A percentile compares a stretch with the other conserved stretches of the same genome.
phyloP scores from a whole-genome alignment of 2,113 vertebrate genomes.

The Stigmatopora argus region DNA sequence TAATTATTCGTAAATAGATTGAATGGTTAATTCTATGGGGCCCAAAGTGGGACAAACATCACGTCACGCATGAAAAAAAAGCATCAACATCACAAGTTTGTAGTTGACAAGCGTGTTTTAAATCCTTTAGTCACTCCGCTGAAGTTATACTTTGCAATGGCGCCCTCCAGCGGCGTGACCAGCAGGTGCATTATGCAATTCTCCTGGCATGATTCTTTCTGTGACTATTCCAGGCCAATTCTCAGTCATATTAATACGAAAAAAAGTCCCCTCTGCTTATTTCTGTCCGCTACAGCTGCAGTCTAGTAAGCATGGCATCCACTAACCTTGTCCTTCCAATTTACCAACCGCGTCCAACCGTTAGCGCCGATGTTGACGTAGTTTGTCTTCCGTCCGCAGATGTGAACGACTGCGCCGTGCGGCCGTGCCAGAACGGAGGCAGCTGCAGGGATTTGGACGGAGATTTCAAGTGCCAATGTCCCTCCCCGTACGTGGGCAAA shows the following conservation, averaged over 20 bases:
- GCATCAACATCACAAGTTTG: not conserved
- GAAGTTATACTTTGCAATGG: not conserved
- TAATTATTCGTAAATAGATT: not conserved
- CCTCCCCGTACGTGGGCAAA: conserved; percentile 79
- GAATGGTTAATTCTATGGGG: no score
- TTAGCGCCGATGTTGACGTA: not conserved
- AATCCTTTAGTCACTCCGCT: conserved; percentile 29
- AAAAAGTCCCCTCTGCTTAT: conserved; percentile 1
- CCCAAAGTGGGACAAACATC: conserved; percentile 18
- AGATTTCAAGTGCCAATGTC: conserved; percentile 76
- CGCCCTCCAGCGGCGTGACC: conserved; percentile 45
- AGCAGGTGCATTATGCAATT: conserved; percentile 21
- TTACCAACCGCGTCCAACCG: not conserved
- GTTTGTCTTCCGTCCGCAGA: conserved; percentile 48
- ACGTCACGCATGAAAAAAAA: conserved; percentile 2
- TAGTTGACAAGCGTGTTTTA: conserved; percentile 4
- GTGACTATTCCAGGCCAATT: no score
- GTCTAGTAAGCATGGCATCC: conserved; percentile 31
- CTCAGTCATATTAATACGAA: not conserved
- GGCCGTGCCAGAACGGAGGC: conserved; percentile 78
- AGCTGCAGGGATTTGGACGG: conserved; percentile 70
- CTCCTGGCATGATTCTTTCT: no score
- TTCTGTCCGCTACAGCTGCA: conserved; percentile 3
- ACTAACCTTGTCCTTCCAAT: conserved; percentile 11
- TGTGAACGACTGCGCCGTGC: conserved; percentile 70